Conservation (phyloP, 2,113 vertebrate genomes). For the Bucco capensis region DNA sequence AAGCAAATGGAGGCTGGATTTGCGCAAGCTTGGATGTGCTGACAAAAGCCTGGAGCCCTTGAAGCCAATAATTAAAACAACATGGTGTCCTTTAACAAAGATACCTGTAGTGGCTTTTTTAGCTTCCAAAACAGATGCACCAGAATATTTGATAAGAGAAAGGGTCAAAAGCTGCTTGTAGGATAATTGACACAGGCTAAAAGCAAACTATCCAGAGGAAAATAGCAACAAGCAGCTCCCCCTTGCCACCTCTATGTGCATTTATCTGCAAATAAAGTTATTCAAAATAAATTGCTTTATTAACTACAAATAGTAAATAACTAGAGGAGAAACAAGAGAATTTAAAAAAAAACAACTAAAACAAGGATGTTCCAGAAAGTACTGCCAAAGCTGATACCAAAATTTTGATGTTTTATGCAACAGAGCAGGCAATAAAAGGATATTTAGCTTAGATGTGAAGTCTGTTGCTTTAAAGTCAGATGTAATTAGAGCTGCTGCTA, state of each 20-base stretch:
- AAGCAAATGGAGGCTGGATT: not conserved
- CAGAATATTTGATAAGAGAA: not conserved
- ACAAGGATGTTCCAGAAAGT: not conserved
- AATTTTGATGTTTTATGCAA: not conserved
- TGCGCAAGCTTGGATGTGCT: not conserved
- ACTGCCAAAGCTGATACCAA: not conserved
- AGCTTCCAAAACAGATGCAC: not conserved
- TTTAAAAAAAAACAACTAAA: not conserved
- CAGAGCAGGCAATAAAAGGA: not conserved
- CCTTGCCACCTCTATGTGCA: not conserved
- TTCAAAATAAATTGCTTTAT: not conserved
- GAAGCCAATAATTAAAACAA: conserved; percentile 5
- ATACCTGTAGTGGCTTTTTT: not conserved
- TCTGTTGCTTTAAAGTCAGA: conserved; percentile 13
- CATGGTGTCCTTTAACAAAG: not conserved
- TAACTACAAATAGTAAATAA: not conserved
- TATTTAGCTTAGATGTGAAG: conserved; percentile 17
- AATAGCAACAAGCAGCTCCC: not conserved
- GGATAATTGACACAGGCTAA: not conserved
- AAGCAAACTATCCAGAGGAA: not conserved
- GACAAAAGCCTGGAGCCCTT: not conserved
- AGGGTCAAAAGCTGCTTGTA: not conserved
- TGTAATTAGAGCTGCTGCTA: conserved; percentile 13
- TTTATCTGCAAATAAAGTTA: not conserved
- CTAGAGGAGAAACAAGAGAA: not conserved